phyloP scores from a whole-genome alignment of 2,888 invertebrate species.

The Callinectes sapidus region DNA sequence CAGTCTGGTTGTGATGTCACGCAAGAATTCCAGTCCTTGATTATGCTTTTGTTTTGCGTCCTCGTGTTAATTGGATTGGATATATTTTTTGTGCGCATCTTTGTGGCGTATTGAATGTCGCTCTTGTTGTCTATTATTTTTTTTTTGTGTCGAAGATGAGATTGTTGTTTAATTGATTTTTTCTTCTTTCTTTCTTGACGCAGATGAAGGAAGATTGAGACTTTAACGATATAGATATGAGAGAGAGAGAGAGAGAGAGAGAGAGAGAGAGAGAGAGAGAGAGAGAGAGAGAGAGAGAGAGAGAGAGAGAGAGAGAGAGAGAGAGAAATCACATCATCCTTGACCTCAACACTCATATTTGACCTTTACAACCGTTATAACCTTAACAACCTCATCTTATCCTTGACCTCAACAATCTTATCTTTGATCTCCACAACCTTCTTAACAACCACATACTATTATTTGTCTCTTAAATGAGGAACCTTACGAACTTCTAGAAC shows the following conservation, averaged over 20 bases:
- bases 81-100: background rate
- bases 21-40: background rate
- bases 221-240: background rate
- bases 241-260: slow-evolving; percentile 10
- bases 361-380: no score
- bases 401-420: no score
- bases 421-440: no score
- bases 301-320: slow-evolving; percentile 31
- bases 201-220: background rate
- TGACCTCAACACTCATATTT: no score
- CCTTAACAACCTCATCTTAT: no score
- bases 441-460: no score
- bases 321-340: background rate
- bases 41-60: slow-evolving; percentile 4
- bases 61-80: background rate
- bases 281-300: slow-evolving; percentile 6
- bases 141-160: background rate
- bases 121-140: background rate
- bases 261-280: slow-evolving; percentile 23
- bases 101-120: background rate
- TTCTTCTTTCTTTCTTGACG: background rate
- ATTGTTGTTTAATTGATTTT: slow-evolving; percentile 25
- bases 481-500: no score
- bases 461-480: no score
- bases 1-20: slow-evolving; percentile 19